A percentile compares a stretch with the other conserved stretches of the same genome.
phyloP scores from a whole-genome alignment of 2,113 vertebrate genomes.

The Pelvicachromis taeniatus region DNA sequence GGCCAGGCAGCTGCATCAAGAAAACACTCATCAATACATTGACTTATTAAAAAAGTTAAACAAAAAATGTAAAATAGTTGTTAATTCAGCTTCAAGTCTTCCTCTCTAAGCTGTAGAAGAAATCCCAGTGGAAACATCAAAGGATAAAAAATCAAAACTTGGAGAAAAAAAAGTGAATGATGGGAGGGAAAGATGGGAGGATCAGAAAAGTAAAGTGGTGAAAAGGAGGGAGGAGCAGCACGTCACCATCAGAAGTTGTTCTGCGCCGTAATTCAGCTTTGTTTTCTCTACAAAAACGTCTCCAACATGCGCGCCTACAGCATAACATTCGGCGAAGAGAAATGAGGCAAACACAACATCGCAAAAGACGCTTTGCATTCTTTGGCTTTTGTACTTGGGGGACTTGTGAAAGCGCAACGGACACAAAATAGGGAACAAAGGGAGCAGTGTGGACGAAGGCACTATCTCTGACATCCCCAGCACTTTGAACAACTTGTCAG shows the following conservation, averaged over 20 bases:
- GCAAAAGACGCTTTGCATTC: slow-evolving; percentile 84
- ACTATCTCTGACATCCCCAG: slow-evolving; percentile 87
- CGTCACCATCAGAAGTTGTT: slow-evolving; percentile 46
- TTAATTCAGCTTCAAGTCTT: neutral
- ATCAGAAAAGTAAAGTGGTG: slow-evolving; percentile 29
- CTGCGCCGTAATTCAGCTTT: slow-evolving; percentile 34
- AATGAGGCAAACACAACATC: slow-evolving; percentile 63
- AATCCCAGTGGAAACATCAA: slow-evolving; percentile 23
- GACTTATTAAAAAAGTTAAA: neutral
- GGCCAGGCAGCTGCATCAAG: neutral
- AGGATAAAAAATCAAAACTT: slow-evolving; percentile 8
- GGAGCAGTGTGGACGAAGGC: slow-evolving; percentile 86
- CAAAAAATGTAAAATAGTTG: neutral
- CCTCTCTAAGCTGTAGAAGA: neutral
- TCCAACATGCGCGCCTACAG: slow-evolving; percentile 28
- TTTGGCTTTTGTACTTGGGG: slow-evolving; percentile 74
- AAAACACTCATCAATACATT: neutral
- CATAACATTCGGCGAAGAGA: slow-evolving; percentile 29
- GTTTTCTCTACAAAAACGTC: slow-evolving; percentile 52
- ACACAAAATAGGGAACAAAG: slow-evolving; percentile 79
- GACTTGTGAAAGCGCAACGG: slow-evolving; percentile 53
- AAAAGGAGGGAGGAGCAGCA: slow-evolving; percentile 54
- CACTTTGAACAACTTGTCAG: slow-evolving; percentile 99
- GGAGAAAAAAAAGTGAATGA: slow-evolving; percentile 15
- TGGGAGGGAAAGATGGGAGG: slow-evolving; percentile 32